Evolutionary conservation across 2,888 invertebrate genomes (phyloP).

Genomic region (Parapristionchus giblindavisi): DNA sequence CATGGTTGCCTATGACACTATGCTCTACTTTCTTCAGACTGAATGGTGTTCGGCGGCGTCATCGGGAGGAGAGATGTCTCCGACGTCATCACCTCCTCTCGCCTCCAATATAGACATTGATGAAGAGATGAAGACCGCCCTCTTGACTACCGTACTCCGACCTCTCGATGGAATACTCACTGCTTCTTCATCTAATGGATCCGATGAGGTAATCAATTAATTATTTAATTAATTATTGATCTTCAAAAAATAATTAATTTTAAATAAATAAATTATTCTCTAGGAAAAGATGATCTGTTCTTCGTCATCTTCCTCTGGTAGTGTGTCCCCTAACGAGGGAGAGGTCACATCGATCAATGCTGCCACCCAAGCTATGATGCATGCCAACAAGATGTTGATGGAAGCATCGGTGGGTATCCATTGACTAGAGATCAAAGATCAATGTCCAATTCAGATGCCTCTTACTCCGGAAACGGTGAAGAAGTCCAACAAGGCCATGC

Average conservation of each 20-base stretch:
- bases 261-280: not conserved
- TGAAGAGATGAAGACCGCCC: not conserved
- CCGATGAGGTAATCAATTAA: conserved; percentile 12
- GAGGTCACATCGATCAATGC: conserved; percentile 32
- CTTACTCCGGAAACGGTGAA: conserved; percentile 19
- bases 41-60: not conserved
- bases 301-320: conserved; percentile 34
- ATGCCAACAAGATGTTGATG: conserved; percentile 13
- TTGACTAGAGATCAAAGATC: not conserved
- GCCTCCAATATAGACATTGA: not conserved
- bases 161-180: conserved; percentile 15
- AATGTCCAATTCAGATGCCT: conserved; percentile 21
- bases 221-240: not conserved
- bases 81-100: conserved; percentile 6
- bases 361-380: not conserved
- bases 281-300: conserved; percentile 38
- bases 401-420: not conserved
- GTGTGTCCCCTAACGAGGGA: conserved; percentile 35
- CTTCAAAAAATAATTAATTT: too few relatives aligned
- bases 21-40: not conserved
- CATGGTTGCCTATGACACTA: too few relatives aligned
- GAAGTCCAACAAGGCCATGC: conserved; percentile 48
- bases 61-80: not conserved
- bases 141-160: not conserved
- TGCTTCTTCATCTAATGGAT: not conserved